These are phyloP conservation scores for Ictidomys tridecemlineatus DNA, from an alignment of 2,113 vertebrate genomes.

Conservation along the genomic window DNA sequence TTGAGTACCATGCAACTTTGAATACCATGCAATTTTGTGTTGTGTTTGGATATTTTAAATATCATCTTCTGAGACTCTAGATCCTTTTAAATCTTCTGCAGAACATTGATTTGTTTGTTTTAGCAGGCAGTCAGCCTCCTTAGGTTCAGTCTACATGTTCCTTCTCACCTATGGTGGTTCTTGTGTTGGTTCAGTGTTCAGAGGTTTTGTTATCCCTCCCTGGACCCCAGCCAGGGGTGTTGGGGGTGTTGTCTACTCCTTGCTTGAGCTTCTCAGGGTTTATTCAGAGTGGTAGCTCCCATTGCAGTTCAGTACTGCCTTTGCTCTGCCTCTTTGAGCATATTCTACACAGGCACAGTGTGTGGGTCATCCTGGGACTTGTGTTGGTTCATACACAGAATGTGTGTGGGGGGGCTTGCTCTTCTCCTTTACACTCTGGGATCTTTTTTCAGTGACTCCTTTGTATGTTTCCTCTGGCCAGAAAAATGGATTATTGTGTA, in stretches of 20 bases:
- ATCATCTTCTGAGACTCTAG: not conserved
- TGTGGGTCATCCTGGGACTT: not conserved
- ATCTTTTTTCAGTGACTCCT: not conserved
- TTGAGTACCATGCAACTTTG: not conserved
- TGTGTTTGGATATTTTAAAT: conserved; percentile 34
- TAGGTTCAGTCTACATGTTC: not conserved
- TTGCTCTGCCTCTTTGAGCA: not conserved
- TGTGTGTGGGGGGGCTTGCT: no score
- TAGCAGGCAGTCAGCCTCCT: not conserved
- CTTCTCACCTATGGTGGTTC: not conserved
- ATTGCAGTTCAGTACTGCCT: not conserved
- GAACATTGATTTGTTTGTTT: not conserved
- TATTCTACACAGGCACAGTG: not conserved
- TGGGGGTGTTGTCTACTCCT: not conserved
- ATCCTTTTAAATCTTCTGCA: not conserved
- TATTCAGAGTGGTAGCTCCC: not conserved
- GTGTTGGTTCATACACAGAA: not conserved
- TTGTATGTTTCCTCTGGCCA: not conserved
- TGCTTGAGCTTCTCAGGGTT: not conserved
- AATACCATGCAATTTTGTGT: not conserved
- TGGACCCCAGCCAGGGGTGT: no score
- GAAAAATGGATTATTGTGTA: not conserved
- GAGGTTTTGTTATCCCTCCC: not conserved
- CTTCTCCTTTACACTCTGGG: not conserved
- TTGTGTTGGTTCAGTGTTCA: not conserved